phyloP scores from a whole-genome alignment of 2,113 vertebrate species.

The Trichechus manatus region DNA sequence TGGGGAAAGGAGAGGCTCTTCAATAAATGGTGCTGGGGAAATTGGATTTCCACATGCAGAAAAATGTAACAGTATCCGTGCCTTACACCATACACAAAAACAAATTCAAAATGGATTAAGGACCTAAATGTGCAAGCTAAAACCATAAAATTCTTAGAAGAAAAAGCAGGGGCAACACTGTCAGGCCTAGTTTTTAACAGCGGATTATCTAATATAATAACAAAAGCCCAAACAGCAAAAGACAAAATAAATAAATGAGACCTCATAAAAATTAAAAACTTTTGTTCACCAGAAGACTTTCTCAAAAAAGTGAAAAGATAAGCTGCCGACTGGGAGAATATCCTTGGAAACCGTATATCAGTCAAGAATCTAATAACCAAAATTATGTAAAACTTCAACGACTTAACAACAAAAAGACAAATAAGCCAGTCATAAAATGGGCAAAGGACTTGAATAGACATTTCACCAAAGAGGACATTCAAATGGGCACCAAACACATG shows the following conservation, averaged over 20 bases:
- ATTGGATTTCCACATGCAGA: background rate
- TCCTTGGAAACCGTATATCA: background rate
- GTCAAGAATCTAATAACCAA: background rate
- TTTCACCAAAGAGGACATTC: background rate
- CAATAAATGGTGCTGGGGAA: background rate
- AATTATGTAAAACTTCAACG: too few relatives aligned
- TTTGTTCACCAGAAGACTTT: background rate
- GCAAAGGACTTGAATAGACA: background rate
- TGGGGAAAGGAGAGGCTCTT: background rate
- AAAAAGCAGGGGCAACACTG: background rate
- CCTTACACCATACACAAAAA: background rate
- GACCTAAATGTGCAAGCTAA: background rate
- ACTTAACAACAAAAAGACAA: too few relatives aligned
- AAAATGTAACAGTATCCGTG: background rate
- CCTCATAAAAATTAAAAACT: background rate
- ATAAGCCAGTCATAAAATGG: background rate
- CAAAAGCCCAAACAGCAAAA: background rate
- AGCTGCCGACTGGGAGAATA: background rate
- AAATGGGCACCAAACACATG: background rate
- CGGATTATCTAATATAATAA: background rate
- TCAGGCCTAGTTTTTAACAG: background rate
- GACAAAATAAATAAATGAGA: background rate
- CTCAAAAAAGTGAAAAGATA: background rate
- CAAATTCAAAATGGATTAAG: background rate
- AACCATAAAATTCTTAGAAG: background rate